Evolutionary conservation across 23 tunicate genomes (phyloP), one percentile per base, ranked within the genome.

Genomic region (Phallusia fumigata): DNA sequence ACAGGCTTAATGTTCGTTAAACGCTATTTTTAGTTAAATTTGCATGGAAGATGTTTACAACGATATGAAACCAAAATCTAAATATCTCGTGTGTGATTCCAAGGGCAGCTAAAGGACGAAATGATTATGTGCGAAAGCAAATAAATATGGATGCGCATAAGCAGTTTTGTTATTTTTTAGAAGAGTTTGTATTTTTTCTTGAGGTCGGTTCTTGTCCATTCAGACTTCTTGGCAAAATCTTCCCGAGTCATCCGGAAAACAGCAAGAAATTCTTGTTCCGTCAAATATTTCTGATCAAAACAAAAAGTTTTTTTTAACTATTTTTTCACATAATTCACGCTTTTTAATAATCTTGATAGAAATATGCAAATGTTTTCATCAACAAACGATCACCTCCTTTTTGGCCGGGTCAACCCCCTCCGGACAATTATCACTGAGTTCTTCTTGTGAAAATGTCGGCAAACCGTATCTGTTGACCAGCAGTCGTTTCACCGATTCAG

Each of bases 171-270:
- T 21, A 79, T 34, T 21, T 65, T 75, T 85, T 85, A 90, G 33
- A 90, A 90, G 28, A 90, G 76, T 24, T 85, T 76, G 76, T 76
- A 31, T 44, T 77, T 31, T 75, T 85, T 90, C 72, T 90, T 90
- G 81, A 90, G 73, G 35, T 90, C 80, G 21, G 80, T 77, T 76
- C 80, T 73, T 50, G 52, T 75, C 95, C 95, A 90, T 30, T 87
- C 83, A 31, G 89, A 81, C 40, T 64, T 34, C 33, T 76, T 47
- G 18, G 77, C 49, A 77, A 90, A 90, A 15, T 90, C 89, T 53
- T 79, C 84, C 32, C 82, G 58, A 0, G 95, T 85, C 95, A 90
- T 85, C 35, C 83, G 81, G 73, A 90, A 90, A 19, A 81, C 78
- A 52, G 64, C 52, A 19, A 77, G 49, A 65, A 90, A 90, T 32